Evolutionary conservation across 2,888 invertebrate species (phyloP), one percentile per base, ranked within the genome.

Genomic region (Leptopilina myrica): DNA sequence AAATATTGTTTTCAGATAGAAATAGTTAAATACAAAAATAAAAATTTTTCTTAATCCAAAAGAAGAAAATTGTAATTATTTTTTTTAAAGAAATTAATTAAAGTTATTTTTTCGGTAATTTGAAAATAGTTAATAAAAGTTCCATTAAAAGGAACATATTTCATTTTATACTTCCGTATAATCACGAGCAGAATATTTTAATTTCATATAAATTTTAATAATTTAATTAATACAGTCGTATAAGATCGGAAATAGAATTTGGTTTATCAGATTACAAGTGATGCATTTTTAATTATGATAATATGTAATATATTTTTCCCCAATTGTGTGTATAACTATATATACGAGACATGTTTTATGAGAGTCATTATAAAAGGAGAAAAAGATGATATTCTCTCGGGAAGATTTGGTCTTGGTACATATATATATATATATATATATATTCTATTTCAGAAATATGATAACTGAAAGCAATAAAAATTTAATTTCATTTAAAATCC

Each of bases 301-400:
- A 33, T 59, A n/a, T 56, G n/a, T 62, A 8, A 49, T 33, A 33
- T 12, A 43, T 20, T 56, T 56, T 73, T 64, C 56, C 73, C 53
- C n/a, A 53, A 33, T 26, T 11, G 7, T 15, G 7, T 26, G 26
- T 33, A 73, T n/a, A 73, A 11, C 56, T 33, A n/a, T 59, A 6
- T 59, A 73, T 56, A 56, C n/a, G 8, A 26, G n/a, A 59, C n/a
- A 56, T 40, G 33, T 33, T 73, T 73, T 56, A 73, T 56, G 56
- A 73, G 33, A 8, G 56, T 40, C 56, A 73, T 56, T 15, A 73
- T 43, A 43, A 43, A 43, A 43, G 43, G 43, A 73, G 33, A 59
- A 73, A 53, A 53, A 73, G 73, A 53, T 56, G 14, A 73, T 26
- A 53, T 56, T 73, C 56, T 73, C 40, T 56, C 5, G 56, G 56